phyloP scores from a whole-genome alignment of 2,888 invertebrate genomes.

The Ceratothoa steindachneri region DNA sequence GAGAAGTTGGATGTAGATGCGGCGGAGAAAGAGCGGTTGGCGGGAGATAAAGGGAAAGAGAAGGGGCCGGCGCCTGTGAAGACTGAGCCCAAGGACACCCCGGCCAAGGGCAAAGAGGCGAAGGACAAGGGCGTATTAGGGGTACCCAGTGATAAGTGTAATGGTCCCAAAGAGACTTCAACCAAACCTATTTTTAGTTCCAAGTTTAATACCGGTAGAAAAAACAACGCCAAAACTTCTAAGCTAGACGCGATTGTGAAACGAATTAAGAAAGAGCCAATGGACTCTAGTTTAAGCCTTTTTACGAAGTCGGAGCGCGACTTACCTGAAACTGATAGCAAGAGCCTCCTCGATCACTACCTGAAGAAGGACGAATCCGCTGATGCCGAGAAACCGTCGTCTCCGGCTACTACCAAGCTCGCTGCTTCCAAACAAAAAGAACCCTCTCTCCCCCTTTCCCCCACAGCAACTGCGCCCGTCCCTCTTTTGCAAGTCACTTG shows the following conservation, averaged over 20 bases:
- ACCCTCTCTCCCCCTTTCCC: neutral
- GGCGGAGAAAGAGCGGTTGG: constrained; percentile 41
- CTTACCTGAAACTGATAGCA: neutral
- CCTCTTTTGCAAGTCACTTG: neutral
- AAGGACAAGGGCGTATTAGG: constrained; percentile 39
- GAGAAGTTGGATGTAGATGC: constrained; percentile 37
- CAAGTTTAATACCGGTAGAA: constrained; percentile 32
- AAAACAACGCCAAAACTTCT: constrained; percentile 37
- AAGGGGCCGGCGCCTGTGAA: constrained; percentile 49
- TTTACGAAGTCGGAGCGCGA: constrained; percentile 6
- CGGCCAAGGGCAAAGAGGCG: constrained; percentile 45
- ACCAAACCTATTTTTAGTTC: constrained; percentile 30
- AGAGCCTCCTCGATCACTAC: neutral
- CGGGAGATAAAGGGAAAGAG: constrained; percentile 48
- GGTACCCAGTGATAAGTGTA: constrained; percentile 47
- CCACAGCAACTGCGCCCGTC: neutral
- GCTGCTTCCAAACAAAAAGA: neutral
- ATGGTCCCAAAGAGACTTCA: constrained; percentile 41
- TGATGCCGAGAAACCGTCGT: neutral
- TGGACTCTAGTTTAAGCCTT: constrained; percentile 17
- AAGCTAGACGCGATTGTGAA: constrained; percentile 46
- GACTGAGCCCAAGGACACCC: constrained; percentile 45
- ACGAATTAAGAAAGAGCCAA: constrained; percentile 39
- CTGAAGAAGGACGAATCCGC: neutral
- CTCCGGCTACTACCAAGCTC: neutral